Percentiles rank a stretch among this genome's conserved stretches.
phyloP scores from a whole-genome alignment of 2,888 invertebrate species.

The Proisotoma minuta region DNA sequence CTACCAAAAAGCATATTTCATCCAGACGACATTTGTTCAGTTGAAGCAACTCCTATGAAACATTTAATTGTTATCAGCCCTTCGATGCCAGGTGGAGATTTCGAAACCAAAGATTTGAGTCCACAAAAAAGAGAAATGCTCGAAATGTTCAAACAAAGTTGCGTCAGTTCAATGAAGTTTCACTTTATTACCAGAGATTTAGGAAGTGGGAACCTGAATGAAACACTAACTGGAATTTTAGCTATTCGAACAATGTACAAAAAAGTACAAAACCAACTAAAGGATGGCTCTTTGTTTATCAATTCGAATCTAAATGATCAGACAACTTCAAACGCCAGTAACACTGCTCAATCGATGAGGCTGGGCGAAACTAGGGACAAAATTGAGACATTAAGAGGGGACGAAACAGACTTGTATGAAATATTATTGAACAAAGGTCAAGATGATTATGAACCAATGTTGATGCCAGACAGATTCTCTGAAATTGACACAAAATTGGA shows the following conservation, averaged over 20 bases:
- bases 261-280: slow-evolving; percentile 27
- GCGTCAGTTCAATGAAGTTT: slow-evolving; percentile 38
- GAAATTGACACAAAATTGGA: too few relatives aligned
- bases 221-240: slow-evolving; percentile 34
- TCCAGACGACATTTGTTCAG: slow-evolving; percentile 39
- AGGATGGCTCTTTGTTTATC: too few relatives aligned
- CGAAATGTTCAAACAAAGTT: slow-evolving; percentile 39
- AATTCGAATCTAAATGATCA: too few relatives aligned
- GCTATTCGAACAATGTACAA: slow-evolving; percentile 36
- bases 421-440: too few relatives aligned
- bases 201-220: slow-evolving; percentile 34
- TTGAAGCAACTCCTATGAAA: too few relatives aligned
- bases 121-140: slow-evolving; percentile 35
- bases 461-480: too few relatives aligned
- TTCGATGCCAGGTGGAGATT: slow-evolving; percentile 43
- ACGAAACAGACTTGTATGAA: too few relatives aligned
- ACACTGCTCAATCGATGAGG: too few relatives aligned
- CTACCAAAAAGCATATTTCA: slow-evolving; percentile 41
- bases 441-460: too few relatives aligned
- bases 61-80: slow-evolving; percentile 38
- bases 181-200: slow-evolving; percentile 38
- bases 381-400: too few relatives aligned
- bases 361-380: too few relatives aligned
- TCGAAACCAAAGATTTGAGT: slow-evolving; percentile 36
- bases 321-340: too few relatives aligned